Percentiles rank a stretch among this genome's conserved stretches.
Evolutionary conservation across 2,888 invertebrate genomes (phyloP).

Genomic region (Amblyjoppa fuscipennis): DNA sequence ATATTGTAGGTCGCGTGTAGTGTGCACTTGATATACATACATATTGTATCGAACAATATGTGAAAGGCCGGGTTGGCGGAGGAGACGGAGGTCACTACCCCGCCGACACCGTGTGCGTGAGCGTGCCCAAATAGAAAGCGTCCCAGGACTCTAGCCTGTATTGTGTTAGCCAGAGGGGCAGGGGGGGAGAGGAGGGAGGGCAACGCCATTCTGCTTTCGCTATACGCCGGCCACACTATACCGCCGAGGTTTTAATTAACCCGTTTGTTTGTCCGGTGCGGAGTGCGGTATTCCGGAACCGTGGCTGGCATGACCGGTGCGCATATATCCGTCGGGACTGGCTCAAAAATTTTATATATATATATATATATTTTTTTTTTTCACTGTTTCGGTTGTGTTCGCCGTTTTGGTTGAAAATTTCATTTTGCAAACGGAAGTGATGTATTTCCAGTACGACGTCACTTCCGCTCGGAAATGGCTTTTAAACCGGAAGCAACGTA

Average conservation of each 20-base stretch:
- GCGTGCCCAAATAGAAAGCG: conserved; percentile 64
- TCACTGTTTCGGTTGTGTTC: neutral
- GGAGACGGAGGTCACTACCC: conserved; percentile 41
- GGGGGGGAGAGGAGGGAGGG: neutral
- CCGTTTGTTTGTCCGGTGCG: conserved; percentile 74
- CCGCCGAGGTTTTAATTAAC: conserved; percentile 74
- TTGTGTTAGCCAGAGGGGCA: conserved; percentile 52
- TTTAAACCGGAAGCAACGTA: no score
- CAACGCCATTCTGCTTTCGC: conserved; percentile 50
- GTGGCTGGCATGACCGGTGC: conserved; percentile 26
- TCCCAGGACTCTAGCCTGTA: conserved; percentile 57
- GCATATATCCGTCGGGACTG: conserved; percentile 21
- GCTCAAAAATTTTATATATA: conserved; percentile 21
- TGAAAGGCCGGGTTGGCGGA: conserved; percentile 3
- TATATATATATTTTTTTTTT: conserved; percentile 13
- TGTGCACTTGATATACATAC: neutral
- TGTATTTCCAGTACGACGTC: no score
- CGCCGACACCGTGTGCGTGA: conserved; percentile 49
- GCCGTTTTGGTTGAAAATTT: no score
- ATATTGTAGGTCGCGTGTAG: neutral
- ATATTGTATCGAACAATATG: conserved; percentile 1
- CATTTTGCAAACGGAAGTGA: no score
- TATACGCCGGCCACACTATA: conserved; percentile 33
- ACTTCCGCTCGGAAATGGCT: no score
- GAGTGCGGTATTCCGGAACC: conserved; percentile 65